Evolutionary conservation across 2,113 vertebrate genomes (phyloP).

Genomic region (Blennius ocellaris): DNA sequence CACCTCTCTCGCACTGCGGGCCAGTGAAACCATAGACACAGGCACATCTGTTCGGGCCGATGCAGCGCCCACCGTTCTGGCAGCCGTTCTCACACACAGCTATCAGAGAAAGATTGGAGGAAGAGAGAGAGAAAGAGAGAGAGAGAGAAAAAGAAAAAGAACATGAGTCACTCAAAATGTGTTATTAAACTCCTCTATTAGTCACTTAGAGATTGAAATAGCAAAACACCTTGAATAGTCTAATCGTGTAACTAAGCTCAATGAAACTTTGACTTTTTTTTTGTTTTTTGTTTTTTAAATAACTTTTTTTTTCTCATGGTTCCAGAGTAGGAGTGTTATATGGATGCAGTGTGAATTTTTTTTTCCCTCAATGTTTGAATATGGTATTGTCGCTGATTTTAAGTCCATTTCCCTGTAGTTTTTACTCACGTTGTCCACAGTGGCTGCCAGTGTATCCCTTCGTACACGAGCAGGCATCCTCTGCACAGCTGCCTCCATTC

Average conservation of each 20-base stretch:
- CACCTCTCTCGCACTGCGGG: conserved; percentile 97
- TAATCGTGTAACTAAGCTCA: conserved; percentile 3
- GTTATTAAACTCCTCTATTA: too few species aligned
- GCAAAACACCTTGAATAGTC: neutral
- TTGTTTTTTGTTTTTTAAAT: neutral
- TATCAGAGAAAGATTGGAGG: conserved; percentile 53
- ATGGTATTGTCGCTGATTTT: too few species aligned
- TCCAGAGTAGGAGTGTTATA: neutral
- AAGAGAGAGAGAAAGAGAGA: neutral
- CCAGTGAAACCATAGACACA: conserved; percentile 98
- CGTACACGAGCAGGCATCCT: conserved; percentile 88
- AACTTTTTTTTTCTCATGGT: too few species aligned
- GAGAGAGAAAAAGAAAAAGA: too few species aligned
- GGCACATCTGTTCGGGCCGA: conserved; percentile 95
- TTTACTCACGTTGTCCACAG: conserved; percentile 93
- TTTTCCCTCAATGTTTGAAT: neutral
- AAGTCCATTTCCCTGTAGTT: neutral
- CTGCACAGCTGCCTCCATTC: conserved; percentile 91
- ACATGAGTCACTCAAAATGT: too few species aligned
- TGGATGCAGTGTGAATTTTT: neutral
- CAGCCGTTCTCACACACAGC: conserved; percentile 96
- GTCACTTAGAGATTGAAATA: too few species aligned
- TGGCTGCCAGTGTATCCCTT: conserved; percentile 90
- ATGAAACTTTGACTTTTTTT: conserved; percentile 12
- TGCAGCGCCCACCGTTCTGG: conserved; percentile 96